Evolutionary conservation across 2,888 invertebrate genomes (phyloP).

Genomic region (Drosophila rellima): DNA sequence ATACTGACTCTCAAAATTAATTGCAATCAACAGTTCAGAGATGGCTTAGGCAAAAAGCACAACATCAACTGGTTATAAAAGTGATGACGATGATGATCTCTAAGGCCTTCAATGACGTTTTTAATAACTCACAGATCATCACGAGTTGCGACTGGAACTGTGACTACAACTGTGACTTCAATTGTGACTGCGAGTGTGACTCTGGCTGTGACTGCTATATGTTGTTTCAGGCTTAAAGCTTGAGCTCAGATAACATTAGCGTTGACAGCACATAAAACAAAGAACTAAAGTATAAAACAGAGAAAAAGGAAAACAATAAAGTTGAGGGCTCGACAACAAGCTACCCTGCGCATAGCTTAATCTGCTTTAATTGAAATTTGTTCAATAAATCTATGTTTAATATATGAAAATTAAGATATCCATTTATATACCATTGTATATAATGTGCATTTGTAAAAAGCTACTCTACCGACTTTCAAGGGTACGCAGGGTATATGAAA

Average conservation of each 20-base stretch:
- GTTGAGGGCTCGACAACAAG: background rate
- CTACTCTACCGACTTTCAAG: background rate
- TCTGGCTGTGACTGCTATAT: conserved; percentile 15
- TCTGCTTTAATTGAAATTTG: no score
- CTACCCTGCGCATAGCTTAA: background rate
- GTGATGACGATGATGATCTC: conserved; percentile 29
- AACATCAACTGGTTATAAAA: conserved; percentile 6
- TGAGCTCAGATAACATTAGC: conserved; percentile 67
- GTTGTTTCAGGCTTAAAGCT: conserved; percentile 44
- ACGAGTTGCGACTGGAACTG: conserved; percentile 1
- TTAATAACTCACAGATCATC: conserved; percentile 26
- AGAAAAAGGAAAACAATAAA: background rate
- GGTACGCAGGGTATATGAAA: background rate
- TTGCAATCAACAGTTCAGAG: conserved; percentile 65
- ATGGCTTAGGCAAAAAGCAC: conserved; percentile 33
- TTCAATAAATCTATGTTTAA: background rate
- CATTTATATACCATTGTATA: no score
- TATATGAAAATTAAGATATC: no score
- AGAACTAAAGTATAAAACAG: conserved; percentile 29
- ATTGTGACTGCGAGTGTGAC: conserved; percentile 19
- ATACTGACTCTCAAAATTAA: conserved; percentile 52
- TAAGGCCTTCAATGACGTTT: conserved; percentile 54
- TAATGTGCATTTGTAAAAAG: no score
- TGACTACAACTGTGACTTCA: conserved; percentile 28
- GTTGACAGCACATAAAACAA: conserved; percentile 66